phyloP scores from a whole-genome alignment of 1,140 invertebrate genomes.

The Drosophila lini region DNA sequence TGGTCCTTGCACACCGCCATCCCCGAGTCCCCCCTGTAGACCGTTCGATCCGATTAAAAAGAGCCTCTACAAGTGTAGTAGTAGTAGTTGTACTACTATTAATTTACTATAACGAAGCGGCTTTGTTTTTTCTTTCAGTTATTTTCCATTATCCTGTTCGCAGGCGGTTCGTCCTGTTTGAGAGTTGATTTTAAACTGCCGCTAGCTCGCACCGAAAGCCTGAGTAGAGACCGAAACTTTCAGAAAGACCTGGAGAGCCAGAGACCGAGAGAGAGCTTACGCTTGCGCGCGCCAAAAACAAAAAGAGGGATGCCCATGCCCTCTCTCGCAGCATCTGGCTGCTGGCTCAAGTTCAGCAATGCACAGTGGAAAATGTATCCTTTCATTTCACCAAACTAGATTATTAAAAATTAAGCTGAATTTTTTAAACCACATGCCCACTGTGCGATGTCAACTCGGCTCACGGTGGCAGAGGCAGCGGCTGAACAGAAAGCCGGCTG shows the following conservation, averaged over 20 bases:
- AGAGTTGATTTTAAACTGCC: constrained; percentile 65
- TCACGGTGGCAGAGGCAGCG: constrained; percentile 4
- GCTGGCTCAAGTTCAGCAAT: constrained; percentile 42
- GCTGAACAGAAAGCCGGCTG: constrained; percentile 46
- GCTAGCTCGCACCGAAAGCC: constrained; percentile 31
- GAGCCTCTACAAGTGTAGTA: constrained; percentile 38
- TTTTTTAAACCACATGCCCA: neutral
- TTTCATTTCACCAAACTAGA: neutral
- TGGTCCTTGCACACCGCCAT: constrained; percentile 32
- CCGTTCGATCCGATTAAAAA: constrained; percentile 34
- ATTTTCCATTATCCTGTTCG: constrained; percentile 36
- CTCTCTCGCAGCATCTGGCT: constrained; percentile 53
- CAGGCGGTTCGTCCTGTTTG: constrained; percentile 62
- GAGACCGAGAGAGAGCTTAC: constrained; percentile 52
- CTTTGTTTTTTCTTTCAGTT: constrained; percentile 6
- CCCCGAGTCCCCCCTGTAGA: neutral
- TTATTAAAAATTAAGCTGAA: neutral
- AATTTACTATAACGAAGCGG: constrained; percentile 34
- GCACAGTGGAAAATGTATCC: constrained; percentile 16
- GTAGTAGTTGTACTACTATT: constrained; percentile 36
- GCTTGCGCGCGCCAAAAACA: constrained; percentile 72
- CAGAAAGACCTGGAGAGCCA: constrained; percentile 45
- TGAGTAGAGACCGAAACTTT: constrained; percentile 51
- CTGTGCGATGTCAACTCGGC: constrained; percentile 17
- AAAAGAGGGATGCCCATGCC: constrained; percentile 28